phyloP scores from a whole-genome alignment of 2,797 vertebrate genomes.

The Ptychobarbus kaznakovi region DNA sequence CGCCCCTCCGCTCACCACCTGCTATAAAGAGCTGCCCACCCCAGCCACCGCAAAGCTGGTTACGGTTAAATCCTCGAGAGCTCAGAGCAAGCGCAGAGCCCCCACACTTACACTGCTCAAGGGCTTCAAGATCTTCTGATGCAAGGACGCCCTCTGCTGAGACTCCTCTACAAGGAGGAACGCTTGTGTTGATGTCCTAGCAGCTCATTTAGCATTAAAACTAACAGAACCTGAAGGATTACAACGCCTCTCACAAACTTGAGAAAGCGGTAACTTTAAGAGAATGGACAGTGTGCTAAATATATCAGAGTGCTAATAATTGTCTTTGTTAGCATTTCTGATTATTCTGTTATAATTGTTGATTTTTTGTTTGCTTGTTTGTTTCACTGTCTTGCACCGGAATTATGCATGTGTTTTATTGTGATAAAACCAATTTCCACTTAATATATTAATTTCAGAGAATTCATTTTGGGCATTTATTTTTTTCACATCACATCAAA shows the following conservation, averaged over 20 bases:
- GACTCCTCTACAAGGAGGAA: neutral
- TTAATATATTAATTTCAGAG: neutral
- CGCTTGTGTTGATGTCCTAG: neutral
- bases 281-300: neutral
- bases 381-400: neutral
- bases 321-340: constrained; percentile 5
- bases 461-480: neutral
- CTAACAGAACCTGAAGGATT: neutral
- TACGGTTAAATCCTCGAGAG: constrained; percentile 90
- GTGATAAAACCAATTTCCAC: neutral
- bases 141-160: constrained; percentile 38
- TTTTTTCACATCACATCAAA: neutral
- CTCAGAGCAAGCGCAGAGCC: constrained; percentile 91
- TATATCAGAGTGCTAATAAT: neutral
- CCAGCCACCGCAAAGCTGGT: constrained; percentile 91
- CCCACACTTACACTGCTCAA: constrained; percentile 90
- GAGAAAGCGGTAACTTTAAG: neutral
- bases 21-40: constrained; percentile 88
- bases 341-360: neutral
- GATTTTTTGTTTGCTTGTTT: neutral
- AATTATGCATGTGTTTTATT: neutral
- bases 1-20: constrained; percentile 70
- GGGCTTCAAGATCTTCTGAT: constrained; percentile 94
- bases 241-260: neutral
- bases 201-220: neutral